Evolutionary conservation across 2,797 vertebrate species (phyloP).

Genomic region (Muscicapa striata): DNA sequence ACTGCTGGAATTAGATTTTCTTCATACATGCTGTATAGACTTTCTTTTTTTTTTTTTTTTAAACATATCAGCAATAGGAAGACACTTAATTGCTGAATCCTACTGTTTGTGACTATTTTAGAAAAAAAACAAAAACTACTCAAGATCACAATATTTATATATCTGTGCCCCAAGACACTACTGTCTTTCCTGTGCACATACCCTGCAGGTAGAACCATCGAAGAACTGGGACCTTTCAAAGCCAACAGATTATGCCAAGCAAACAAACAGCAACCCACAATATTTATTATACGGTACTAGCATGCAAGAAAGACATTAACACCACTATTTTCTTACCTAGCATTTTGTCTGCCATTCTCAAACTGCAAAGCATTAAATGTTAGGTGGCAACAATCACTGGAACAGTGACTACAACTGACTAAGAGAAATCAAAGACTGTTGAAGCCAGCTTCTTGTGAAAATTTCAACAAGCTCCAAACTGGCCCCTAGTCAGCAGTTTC

Average conservation of each 20-base stretch:
- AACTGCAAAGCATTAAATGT: neutral
- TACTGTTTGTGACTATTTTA: neutral
- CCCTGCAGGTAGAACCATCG: neutral
- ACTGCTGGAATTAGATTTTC: neutral
- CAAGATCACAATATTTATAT: neutral
- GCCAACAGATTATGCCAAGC: slow-evolving; percentile 40
- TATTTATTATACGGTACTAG: neutral
- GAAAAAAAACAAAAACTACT: neutral
- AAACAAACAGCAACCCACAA: slow-evolving; percentile 20
- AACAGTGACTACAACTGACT: neutral
- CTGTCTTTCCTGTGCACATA: neutral
- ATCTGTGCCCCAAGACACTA: neutral
- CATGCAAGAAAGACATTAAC: neutral
- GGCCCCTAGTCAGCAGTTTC: neutral
- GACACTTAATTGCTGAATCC: neutral
- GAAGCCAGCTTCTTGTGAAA: neutral
- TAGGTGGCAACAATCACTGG: neutral
- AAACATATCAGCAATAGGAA: neutral
- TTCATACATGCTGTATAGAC: neutral
- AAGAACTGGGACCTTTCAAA: slow-evolving; percentile 44
- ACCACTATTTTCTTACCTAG: neutral
- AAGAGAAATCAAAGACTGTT: neutral
- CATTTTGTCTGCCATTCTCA: neutral
- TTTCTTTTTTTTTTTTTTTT: neutral
- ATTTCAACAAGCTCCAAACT: neutral